A percentile compares a stretch with the other conserved stretches of the same genome.
Conservation (phyloP, 64 coral and sea anemone species). For the Pocillopora verrucosa region DNA sequence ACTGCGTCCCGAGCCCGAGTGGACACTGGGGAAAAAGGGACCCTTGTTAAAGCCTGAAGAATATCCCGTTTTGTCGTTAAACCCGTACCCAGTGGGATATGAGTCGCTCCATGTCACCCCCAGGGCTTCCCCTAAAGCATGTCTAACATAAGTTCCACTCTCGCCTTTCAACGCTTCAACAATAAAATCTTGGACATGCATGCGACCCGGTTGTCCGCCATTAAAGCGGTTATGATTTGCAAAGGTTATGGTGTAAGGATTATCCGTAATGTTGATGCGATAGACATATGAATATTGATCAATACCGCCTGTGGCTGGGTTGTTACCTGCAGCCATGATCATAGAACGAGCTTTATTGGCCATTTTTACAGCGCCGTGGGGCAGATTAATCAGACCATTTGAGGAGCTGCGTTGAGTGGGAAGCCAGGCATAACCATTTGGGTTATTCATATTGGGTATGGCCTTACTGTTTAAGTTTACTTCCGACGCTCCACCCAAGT, state of each 20-base stretch:
- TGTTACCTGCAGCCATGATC: conserved; percentile 91
- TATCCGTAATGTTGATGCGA: conserved; percentile 49
- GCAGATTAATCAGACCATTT: conserved; percentile 62
- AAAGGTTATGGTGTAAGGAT: conserved; percentile 78
- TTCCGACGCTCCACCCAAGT: background rate
- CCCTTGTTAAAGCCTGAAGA: conserved; percentile 29
- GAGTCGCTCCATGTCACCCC: conserved; percentile 66
- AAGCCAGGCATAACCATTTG: conserved; percentile 77
- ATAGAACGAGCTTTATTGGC: conserved; percentile 65
- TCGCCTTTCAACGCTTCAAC: conserved; percentile 87
- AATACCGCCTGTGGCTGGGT: conserved; percentile 72
- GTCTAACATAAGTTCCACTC: conserved; percentile 47
- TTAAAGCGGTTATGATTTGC: conserved; percentile 78
- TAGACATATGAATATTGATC: conserved; percentile 73
- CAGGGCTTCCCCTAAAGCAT: conserved; percentile 62
- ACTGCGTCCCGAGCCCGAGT: conserved; percentile 49
- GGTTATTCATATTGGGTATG: conserved; percentile 92
- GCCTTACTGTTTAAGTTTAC: conserved; percentile 29
- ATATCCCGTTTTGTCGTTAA: conserved; percentile 36
- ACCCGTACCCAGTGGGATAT: conserved; percentile 77
- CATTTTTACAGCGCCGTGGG: conserved; percentile 67
- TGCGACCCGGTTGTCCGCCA: conserved; percentile 62
- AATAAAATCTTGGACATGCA: conserved; percentile 79
- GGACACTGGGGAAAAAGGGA: conserved; percentile 82
- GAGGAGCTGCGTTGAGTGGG: conserved; percentile 32